phyloP scores from a whole-genome alignment of 2,888 invertebrate genomes.

The Platycheirus rosarum region DNA sequence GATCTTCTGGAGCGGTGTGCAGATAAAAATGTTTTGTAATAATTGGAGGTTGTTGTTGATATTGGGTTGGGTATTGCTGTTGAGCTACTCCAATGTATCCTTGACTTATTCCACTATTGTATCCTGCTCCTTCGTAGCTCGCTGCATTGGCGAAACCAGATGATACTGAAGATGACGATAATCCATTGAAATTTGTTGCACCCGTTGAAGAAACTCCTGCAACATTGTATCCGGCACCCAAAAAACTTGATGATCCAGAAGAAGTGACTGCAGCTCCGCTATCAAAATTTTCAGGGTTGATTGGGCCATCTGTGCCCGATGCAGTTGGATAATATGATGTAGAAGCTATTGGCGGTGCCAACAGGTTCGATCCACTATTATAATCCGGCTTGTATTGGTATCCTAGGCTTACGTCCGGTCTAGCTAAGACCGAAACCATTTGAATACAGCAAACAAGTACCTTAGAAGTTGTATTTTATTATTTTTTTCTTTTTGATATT shows the following conservation, averaged over 20 bases:
- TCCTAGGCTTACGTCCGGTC: conserved; percentile 79
- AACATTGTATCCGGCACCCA: conserved; percentile 44
- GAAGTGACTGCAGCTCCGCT: conserved; percentile 2
- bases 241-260: conserved; percentile 5
- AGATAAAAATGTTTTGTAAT: conserved; percentile 81
- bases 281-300: conserved; percentile 6
- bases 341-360: conserved; percentile 74
- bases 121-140: conserved; percentile 3
- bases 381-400: conserved; percentile 78
- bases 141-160: conserved; percentile 12
- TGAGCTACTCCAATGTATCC: conserved; percentile 1
- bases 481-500: neutral
- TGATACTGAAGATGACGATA: conserved; percentile 2
- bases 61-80: conserved; percentile 40
- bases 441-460: conserved; percentile 76
- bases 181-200: conserved; percentile 1
- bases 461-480: conserved; percentile 67
- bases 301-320: conserved; percentile 71
- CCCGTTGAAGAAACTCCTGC: conserved; percentile 1
- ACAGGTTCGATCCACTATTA: conserved; percentile 74
- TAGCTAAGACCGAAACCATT: conserved; percentile 75
- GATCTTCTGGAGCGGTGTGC: conserved; percentile 81
- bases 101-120: neutral
- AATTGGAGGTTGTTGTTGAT: conserved; percentile 75
- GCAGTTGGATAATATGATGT: conserved; percentile 77